Evolutionary conservation across 2,888 invertebrate genomes (phyloP).

Genomic region (Periphyllus acericola): DNA sequence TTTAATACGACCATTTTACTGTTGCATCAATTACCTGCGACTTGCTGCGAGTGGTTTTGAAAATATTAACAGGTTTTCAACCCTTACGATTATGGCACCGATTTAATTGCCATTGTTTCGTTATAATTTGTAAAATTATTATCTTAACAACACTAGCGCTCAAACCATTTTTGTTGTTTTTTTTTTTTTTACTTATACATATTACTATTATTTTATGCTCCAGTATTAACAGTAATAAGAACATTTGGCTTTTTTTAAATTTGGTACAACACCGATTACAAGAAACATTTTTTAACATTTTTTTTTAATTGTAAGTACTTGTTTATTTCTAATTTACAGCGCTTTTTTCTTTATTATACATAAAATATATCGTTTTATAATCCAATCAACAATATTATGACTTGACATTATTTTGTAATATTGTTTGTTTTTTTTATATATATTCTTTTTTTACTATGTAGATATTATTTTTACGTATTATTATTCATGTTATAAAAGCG

Average conservation of each 20-base stretch:
- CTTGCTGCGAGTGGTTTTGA: too few species aligned
- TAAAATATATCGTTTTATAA: background rate
- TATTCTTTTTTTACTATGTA: background rate
- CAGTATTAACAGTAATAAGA: background rate
- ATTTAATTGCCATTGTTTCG: too few species aligned
- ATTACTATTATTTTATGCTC: background rate
- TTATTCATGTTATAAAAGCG: background rate
- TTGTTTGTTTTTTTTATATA: background rate
- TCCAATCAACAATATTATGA: background rate
- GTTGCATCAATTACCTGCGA: too few species aligned
- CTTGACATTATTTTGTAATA: background rate
- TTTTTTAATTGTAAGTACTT: background rate
- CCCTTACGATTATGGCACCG: too few species aligned
- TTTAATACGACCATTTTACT: background rate
- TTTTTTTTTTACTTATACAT: background rate
- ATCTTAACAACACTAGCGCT: background rate
- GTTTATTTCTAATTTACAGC: background rate
- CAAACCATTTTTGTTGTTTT: too few species aligned
- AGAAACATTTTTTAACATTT: background rate
- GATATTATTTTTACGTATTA: background rate
- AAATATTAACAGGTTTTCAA: too few species aligned
- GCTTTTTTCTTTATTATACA: background rate
- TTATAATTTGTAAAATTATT: background rate
- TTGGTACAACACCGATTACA: background rate
- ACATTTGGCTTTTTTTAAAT: background rate